Percentiles rank a stretch among this genome's conserved stretches.
Evolutionary conservation across 2,797 vertebrate genomes (phyloP).

Genomic region (Huso huso): DNA sequence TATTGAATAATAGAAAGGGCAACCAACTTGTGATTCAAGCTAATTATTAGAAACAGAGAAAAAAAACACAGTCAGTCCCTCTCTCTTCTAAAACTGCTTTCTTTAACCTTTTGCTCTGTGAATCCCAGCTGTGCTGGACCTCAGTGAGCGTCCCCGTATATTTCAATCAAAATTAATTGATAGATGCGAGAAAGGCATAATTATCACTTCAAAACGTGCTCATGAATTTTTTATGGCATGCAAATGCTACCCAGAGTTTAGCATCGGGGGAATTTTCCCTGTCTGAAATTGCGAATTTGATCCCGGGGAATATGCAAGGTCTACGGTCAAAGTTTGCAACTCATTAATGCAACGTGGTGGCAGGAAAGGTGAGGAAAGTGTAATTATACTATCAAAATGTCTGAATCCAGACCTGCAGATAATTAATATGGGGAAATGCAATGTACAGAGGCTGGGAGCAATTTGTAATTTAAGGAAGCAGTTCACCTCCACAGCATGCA

Average conservation of each 20-base stretch:
- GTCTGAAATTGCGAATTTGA: slow-evolving; percentile 22
- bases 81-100: slow-evolving; percentile 11
- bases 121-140: slow-evolving; percentile 12
- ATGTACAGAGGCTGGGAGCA: slow-evolving; percentile 42
- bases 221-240: slow-evolving; percentile 23
- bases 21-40: slow-evolving; percentile 7
- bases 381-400: slow-evolving; percentile 47
- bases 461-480: slow-evolving; percentile 47
- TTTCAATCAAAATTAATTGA: slow-evolving; percentile 28
- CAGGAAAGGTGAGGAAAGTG: slow-evolving; percentile 26
- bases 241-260: slow-evolving; percentile 15
- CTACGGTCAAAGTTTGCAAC: slow-evolving; percentile 16
- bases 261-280: slow-evolving; percentile 13
- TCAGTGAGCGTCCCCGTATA: slow-evolving; percentile 16
- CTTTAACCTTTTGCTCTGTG: slow-evolving; percentile 12
- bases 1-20: slow-evolving; percentile 11
- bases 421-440: slow-evolving; percentile 50
- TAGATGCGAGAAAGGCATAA: slow-evolving; percentile 21
- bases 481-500: slow-evolving; percentile 16
- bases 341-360: slow-evolving; percentile 17
- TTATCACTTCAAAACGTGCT: slow-evolving; percentile 22
- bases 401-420: slow-evolving; percentile 56
- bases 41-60: slow-evolving; percentile 6
- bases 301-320: slow-evolving; percentile 12
- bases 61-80: background rate